phyloP scores from a whole-genome alignment of 1,140 invertebrate genomes.

The Steinernema khuongi region DNA sequence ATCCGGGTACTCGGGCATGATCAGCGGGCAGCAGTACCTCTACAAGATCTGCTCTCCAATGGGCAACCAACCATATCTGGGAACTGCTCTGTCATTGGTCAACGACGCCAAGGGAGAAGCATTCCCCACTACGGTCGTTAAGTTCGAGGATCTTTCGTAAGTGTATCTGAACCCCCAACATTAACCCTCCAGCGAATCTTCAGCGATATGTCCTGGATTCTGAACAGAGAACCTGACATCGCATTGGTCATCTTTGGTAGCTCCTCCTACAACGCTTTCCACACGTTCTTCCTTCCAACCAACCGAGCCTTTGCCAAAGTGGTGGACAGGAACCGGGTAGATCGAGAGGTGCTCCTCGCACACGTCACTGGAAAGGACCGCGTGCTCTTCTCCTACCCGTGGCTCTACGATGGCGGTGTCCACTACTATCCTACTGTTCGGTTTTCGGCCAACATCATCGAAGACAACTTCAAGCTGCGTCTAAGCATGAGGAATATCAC shows the following conservation, averaged over 20 bases:
- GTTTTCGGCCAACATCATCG: slow-evolving; percentile 58
- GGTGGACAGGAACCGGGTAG: slow-evolving; percentile 55
- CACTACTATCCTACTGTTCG: slow-evolving; percentile 57
- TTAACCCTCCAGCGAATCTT: slow-evolving; percentile 10
- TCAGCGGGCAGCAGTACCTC: slow-evolving; percentile 57
- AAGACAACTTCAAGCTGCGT: slow-evolving; percentile 58
- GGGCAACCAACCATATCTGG: slow-evolving; percentile 56
- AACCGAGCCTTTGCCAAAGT: slow-evolving; percentile 56
- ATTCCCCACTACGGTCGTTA: slow-evolving; percentile 54
- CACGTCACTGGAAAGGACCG: slow-evolving; percentile 57
- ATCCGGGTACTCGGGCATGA: slow-evolving; percentile 57
- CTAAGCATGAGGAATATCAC: slow-evolving; percentile 56
- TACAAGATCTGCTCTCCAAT: slow-evolving; percentile 56
- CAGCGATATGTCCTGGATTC: slow-evolving; percentile 53
- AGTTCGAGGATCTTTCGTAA: slow-evolving; percentile 55
- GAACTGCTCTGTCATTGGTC: slow-evolving; percentile 53
- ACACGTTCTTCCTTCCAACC: slow-evolving; percentile 55
- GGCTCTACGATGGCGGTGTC: slow-evolving; percentile 56
- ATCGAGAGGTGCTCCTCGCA: slow-evolving; percentile 56
- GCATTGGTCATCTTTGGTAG: slow-evolving; percentile 55
- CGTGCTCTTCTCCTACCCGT: slow-evolving; percentile 55
- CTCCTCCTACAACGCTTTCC: slow-evolving; percentile 59
- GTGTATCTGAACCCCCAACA: background rate
- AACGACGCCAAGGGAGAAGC: slow-evolving; percentile 49
- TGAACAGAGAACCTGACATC: slow-evolving; percentile 57